Conservation (phyloP, 2,113 vertebrate species). For the Collichthys lucidus region DNA sequence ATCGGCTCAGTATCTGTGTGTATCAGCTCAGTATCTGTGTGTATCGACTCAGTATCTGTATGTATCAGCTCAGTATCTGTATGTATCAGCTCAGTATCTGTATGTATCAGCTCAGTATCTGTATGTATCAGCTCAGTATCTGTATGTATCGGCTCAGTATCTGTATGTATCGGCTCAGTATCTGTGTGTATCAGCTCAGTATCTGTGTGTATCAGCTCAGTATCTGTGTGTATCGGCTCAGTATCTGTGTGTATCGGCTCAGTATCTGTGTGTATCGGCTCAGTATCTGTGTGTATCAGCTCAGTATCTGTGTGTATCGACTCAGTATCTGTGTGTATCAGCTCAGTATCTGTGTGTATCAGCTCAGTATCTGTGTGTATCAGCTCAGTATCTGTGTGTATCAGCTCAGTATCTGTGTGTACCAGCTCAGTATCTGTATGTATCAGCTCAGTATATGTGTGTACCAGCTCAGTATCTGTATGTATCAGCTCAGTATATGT, state of each 20-base stretch:
- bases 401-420: slow-evolving; percentile 73
- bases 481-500: too few species aligned
- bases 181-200: slow-evolving; percentile 42
- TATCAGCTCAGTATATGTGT: too few species aligned
- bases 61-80: slow-evolving; percentile 68
- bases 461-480: slow-evolving; percentile 68
- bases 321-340: too few species aligned
- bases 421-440: slow-evolving; percentile 71
- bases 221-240: slow-evolving; percentile 9
- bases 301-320: too few species aligned
- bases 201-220: slow-evolving; percentile 85
- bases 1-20: slow-evolving; percentile 74
- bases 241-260: too few species aligned
- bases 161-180: too few species aligned
- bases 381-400: slow-evolving; percentile 78
- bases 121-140: too few species aligned
- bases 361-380: slow-evolving; percentile 59
- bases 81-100: too few species aligned
- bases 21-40: too few species aligned
- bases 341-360: slow-evolving; percentile 83
- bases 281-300: slow-evolving; percentile 85
- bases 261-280: too few species aligned
- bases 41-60: too few species aligned
- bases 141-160: slow-evolving; percentile 54
- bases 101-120: slow-evolving; percentile 60